phyloP scores from a whole-genome alignment of 2,797 vertebrate genomes.

The Microchirus variegatus region DNA sequence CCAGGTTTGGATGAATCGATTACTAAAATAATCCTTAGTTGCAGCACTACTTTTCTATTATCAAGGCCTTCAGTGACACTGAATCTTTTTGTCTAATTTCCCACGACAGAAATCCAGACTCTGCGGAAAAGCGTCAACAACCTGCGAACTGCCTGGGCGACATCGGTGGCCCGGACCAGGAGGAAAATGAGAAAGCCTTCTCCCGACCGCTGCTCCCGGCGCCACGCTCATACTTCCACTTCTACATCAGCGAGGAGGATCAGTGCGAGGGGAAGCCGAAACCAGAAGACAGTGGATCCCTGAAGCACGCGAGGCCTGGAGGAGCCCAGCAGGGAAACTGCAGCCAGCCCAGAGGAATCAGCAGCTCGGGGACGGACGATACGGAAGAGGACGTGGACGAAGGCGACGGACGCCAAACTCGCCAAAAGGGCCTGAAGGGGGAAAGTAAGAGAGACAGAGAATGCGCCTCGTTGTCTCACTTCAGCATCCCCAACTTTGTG shows the following conservation, averaged over 20 bases:
- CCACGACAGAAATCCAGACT: constrained; percentile 81
- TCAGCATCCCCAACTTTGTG: constrained; percentile 92
- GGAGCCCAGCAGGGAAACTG: constrained; percentile 8
- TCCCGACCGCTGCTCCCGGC: constrained; percentile 79
- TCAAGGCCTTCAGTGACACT: too few species aligned
- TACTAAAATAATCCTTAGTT: too few species aligned
- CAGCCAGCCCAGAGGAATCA: background rate
- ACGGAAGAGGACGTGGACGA: constrained; percentile 50
- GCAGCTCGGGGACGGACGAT: constrained; percentile 34
- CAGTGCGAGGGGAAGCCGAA: constrained; percentile 62
- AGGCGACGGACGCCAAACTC: constrained; percentile 13
- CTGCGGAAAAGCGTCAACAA: constrained; percentile 80
- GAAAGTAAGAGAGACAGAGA: constrained; percentile 70
- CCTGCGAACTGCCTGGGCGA: constrained; percentile 84
- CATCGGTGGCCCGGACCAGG: constrained; percentile 65
- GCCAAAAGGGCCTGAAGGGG: constrained; percentile 57
- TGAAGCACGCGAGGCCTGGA: constrained; percentile 26
- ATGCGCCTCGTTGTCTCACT: constrained; percentile 80
- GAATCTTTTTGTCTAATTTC: background rate
- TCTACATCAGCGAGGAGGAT: constrained; percentile 87
- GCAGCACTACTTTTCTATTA: too few species aligned
- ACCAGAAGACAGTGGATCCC: constrained; percentile 44
- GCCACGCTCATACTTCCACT: constrained; percentile 87
- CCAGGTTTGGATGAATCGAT: too few species aligned
- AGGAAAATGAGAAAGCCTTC: constrained; percentile 78